Conservation (phyloP, 2,113 vertebrate genomes). For the Sylvia atricapilla region DNA sequence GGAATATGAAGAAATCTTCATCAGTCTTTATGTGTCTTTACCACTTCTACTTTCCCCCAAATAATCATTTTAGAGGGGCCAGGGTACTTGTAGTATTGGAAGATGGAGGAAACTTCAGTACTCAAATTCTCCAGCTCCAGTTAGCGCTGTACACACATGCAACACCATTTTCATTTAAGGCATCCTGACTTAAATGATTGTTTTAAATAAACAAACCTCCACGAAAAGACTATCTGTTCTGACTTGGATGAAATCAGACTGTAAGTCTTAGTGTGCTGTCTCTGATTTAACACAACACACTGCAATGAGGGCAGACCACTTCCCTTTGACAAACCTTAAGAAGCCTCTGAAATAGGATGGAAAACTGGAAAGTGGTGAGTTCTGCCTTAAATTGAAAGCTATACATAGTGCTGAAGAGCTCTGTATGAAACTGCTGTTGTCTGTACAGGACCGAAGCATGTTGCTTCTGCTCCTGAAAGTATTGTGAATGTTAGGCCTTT, state of each 20-base stretch:
- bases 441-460: neutral
- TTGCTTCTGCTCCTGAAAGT: neutral
- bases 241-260: neutral
- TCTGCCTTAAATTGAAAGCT: neutral
- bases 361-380: neutral
- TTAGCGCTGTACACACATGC: neutral
- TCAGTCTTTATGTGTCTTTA: neutral
- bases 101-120: neutral
- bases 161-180: neutral
- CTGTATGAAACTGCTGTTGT: neutral
- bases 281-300: neutral
- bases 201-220: neutral
- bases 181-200: neutral
- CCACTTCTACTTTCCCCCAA: neutral
- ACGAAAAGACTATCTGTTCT: neutral
- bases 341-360: neutral
- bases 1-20: neutral
- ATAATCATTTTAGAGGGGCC: neutral
- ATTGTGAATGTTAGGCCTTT: neutral
- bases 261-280: neutral
- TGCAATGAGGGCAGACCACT: neutral
- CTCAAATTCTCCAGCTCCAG: neutral
- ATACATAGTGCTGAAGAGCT: neutral
- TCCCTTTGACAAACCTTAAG: neutral
- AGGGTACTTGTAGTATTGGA: neutral